Percentiles rank a stretch among this genome's conserved stretches.
phyloP scores from a whole-genome alignment of 2,113 vertebrate species.

The Myrmecophaga tridactyla region DNA sequence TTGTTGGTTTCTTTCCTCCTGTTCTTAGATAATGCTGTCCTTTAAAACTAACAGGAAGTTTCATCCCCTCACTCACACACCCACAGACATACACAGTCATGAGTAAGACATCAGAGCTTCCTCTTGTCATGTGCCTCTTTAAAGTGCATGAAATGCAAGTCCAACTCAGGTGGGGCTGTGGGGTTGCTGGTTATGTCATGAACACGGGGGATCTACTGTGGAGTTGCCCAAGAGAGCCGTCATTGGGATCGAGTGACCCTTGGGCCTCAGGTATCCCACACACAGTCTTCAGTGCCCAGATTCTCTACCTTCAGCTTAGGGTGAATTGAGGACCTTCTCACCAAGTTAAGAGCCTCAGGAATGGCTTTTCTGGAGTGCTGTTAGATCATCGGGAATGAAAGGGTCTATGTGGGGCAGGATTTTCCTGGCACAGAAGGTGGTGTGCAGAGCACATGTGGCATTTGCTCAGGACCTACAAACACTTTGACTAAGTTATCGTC shows the following conservation, averaged over 20 bases:
- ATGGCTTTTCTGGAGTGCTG: background rate
- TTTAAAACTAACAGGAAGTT: too few relatives aligned
- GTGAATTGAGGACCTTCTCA: background rate
- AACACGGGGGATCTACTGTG: accelerated
- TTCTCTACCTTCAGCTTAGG: background rate
- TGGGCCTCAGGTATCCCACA: background rate
- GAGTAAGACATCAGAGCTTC: background rate
- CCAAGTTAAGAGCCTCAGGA: background rate
- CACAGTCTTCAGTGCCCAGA: accelerated
- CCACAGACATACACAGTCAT: too few relatives aligned
- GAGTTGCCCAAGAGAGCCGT: background rate
- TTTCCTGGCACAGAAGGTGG: background rate
- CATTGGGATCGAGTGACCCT: background rate
- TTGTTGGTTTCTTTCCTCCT: background rate
- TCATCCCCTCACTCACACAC: too few relatives aligned
- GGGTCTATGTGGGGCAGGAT: background rate
- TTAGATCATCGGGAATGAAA: accelerated
- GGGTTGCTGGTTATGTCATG: background rate
- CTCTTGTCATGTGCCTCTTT: background rate
- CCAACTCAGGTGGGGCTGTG: accelerated
- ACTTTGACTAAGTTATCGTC: background rate
- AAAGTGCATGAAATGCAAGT: background rate
- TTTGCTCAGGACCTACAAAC: background rate
- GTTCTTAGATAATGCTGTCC: background rate
- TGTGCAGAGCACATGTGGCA: background rate